phyloP scores from a whole-genome alignment of 2,888 invertebrate species.

The Agelastica alni region DNA sequence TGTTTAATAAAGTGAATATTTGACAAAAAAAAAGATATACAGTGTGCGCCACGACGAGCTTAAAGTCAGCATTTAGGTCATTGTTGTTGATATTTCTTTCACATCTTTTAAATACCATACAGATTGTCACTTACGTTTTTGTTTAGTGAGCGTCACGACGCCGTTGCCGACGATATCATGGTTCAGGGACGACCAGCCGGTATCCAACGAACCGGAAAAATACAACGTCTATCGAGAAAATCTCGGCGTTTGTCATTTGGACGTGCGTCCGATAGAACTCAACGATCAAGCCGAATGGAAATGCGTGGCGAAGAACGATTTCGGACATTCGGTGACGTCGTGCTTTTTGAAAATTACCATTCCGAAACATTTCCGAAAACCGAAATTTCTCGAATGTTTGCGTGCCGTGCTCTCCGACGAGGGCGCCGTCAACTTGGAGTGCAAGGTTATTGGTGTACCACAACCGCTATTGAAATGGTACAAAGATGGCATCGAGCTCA shows the following conservation, averaged over 20 bases:
- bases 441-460: conserved; percentile 90
- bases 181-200: conserved; percentile 84
- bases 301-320: conserved; percentile 86
- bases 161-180: conserved; percentile 83
- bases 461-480: conserved; percentile 91
- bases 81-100: no score
- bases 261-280: conserved; percentile 75
- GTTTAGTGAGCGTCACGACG: conserved; percentile 69
- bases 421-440: conserved; percentile 86
- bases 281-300: conserved; percentile 92
- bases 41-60: no score
- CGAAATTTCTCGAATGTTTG: conserved; percentile 82
- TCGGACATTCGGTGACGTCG: conserved; percentile 85
- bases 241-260: conserved; percentile 72
- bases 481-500: conserved; percentile 86
- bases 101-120: no score
- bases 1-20: no score
- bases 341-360: conserved; percentile 83
- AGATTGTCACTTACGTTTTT: no score
- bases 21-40: no score
- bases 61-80: no score
- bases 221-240: conserved; percentile 72
- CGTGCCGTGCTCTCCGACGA: conserved; percentile 85
- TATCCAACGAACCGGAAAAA: conserved; percentile 68
- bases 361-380: conserved; percentile 87